These are phyloP conservation scores for Eptatretus burgeri DNA, from an alignment of 2,113 vertebrate species.

Conservation along the genomic window DNA sequence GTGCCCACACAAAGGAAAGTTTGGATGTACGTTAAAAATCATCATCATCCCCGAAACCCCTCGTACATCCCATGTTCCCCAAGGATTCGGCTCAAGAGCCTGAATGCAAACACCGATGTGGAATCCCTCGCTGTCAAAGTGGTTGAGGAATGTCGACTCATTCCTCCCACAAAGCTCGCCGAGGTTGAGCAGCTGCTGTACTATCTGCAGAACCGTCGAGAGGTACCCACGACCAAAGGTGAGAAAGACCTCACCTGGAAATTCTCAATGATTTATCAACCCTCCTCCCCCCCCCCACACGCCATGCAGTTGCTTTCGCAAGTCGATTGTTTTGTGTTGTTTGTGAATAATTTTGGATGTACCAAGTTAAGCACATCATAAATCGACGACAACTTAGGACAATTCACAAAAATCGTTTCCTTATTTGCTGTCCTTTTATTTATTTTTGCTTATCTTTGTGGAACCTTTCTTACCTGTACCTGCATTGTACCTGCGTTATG, in stretches of 20 bases:
- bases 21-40: not conserved
- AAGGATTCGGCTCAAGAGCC: conserved; percentile 80
- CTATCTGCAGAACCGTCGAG: conserved; percentile 65
- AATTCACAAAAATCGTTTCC: not conserved
- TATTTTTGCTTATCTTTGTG: too few species aligned
- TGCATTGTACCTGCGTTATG: too few species aligned
- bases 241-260: too few species aligned
- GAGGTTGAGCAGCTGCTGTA: conserved; percentile 77
- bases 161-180: conserved; percentile 43
- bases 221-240: conserved; percentile 12
- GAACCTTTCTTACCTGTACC: too few species aligned
- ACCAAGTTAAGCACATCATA: not conserved
- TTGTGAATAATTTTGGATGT: conserved; percentile 7
- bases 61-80: conserved; percentile 9
- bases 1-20: not conserved
- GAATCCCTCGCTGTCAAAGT: conserved; percentile 61
- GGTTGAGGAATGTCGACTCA: conserved; percentile 76
- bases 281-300: too few species aligned
- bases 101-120: conserved; percentile 60
- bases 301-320: too few species aligned
- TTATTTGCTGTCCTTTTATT: not conserved
- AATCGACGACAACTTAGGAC: not conserved
- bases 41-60: too few species aligned
- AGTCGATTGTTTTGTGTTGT: conserved; percentile 6
- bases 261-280: too few species aligned